These are phyloP conservation scores for Staurois parvus DNA, from an alignment of 2,797 vertebrate species.

Conservation along the genomic window DNA sequence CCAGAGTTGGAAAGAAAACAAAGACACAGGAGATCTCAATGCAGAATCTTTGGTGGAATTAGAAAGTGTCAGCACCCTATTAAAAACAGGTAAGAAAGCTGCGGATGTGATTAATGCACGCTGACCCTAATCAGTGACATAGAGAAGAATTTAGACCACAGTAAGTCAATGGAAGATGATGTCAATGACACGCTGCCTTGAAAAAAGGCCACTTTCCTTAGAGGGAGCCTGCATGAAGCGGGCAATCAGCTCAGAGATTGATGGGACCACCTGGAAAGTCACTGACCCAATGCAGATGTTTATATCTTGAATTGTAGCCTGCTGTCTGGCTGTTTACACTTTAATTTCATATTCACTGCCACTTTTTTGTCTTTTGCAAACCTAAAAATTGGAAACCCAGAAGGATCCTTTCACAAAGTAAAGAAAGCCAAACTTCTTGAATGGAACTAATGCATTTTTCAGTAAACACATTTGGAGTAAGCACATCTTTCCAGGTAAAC, in stretches of 20 bases:
- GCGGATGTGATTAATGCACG: slow-evolving; percentile 18
- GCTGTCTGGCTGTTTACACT: slow-evolving; percentile 41
- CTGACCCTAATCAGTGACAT: slow-evolving; percentile 28
- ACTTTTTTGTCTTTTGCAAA: slow-evolving; percentile 8
- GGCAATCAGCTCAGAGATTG: slow-evolving; percentile 30
- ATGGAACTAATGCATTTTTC: too few relatives aligned
- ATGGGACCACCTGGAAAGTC: slow-evolving; percentile 52
- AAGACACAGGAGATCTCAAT: too few relatives aligned
- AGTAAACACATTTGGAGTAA: too few relatives aligned
- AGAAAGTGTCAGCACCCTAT: neutral
- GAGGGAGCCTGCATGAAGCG: slow-evolving; percentile 24
- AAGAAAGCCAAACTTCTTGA: too few relatives aligned
- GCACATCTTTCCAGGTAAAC: too few relatives aligned
- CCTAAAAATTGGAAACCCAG: neutral
- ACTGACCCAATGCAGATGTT: slow-evolving; percentile 55
- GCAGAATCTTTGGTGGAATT: neutral
- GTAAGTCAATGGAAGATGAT: slow-evolving; percentile 17
- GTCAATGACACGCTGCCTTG: slow-evolving; percentile 10
- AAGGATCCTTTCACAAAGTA: too few relatives aligned
- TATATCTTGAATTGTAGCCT: slow-evolving; percentile 36
- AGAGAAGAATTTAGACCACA: neutral
- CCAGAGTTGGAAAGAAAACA: too few relatives aligned
- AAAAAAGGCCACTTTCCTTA: slow-evolving; percentile 29
- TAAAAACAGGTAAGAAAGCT: slow-evolving; percentile 19
- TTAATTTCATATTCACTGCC: slow-evolving; percentile 25